Conservation (phyloP, 2,797 vertebrate genomes). For the Mus minutoides region DNA sequence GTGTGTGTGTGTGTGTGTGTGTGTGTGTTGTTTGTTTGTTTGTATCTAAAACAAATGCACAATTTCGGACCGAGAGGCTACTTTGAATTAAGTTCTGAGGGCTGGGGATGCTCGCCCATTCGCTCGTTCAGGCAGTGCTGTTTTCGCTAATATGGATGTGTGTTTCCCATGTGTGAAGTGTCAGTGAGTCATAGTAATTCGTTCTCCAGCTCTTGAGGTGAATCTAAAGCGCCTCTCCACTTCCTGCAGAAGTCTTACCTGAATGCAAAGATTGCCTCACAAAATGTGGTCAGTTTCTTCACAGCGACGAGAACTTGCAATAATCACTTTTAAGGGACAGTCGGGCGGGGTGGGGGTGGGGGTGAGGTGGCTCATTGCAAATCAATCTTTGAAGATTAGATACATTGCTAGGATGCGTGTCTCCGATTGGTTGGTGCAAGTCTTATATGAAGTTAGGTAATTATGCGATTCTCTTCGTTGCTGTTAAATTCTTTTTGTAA, state of each 20-base stretch:
- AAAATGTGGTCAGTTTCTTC: neutral
- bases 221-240: neutral
- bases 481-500: conserved; percentile 8
- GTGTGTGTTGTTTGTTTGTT: neutral
- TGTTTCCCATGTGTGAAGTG: conserved; percentile 58
- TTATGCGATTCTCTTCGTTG: neutral
- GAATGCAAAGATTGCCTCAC: neutral
- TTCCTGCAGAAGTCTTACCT: conserved; percentile 23
- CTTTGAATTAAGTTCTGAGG: conserved; percentile 41
- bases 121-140: conserved; percentile 42
- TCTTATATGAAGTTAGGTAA: conserved; percentile 20
- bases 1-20: too few species aligned
- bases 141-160: conserved; percentile 54
- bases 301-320: neutral
- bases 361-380: neutral
- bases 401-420: neutral
- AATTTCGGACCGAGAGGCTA: neutral
- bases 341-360: neutral
- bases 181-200: conserved; percentile 73
- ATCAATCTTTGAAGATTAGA: neutral
- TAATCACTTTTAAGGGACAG: conserved; percentile 18
- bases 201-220: conserved; percentile 22
- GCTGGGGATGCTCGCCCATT: conserved; percentile 64
- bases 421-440: neutral
- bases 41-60: conserved; percentile 34